Percentiles rank a stretch among this genome's conserved stretches.
Conservation (phyloP, 2,113 vertebrate species). For the Gasterosteus nipponicus region DNA sequence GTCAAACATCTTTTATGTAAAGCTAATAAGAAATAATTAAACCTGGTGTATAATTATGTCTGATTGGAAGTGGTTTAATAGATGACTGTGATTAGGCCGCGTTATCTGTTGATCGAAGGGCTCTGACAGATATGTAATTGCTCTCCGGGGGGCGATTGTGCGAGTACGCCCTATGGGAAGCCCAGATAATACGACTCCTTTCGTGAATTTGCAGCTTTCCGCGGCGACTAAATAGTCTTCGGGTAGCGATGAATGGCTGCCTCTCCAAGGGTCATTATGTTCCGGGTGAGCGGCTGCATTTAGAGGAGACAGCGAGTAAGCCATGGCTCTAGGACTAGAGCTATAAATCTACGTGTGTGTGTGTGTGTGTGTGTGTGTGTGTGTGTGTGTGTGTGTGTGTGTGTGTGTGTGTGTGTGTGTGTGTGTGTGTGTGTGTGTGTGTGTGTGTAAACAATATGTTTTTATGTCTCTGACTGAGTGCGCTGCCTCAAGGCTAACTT, state of each 20-base stretch:
- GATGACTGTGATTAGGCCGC: neutral
- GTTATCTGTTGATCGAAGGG: constrained; percentile 3
- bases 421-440: neutral
- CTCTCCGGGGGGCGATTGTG: constrained; percentile 18
- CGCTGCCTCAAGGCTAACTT: constrained; percentile 30
- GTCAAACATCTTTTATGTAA: neutral
- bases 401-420: constrained; percentile 11
- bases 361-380: constrained; percentile 8
- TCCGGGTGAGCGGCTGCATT: constrained; percentile 57
- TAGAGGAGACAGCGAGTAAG: constrained; percentile 59
- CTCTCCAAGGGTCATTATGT: constrained; percentile 61
- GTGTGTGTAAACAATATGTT: constrained; percentile 6
- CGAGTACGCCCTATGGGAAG: constrained; percentile 37
- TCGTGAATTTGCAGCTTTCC: constrained; percentile 56
- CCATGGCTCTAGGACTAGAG: constrained; percentile 51
- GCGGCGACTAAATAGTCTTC: constrained; percentile 31
- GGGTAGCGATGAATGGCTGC: constrained; percentile 56
- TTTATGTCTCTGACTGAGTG: constrained; percentile 14
- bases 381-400: neutral
- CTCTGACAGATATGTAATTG: constrained; percentile 25
- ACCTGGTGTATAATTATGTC: constrained; percentile 6
- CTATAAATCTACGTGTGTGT: constrained; percentile 61
- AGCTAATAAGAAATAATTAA: neutral
- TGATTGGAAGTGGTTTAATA: constrained; percentile 3
- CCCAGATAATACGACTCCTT: constrained; percentile 37